Evolutionary conservation across 2,797 vertebrate species (phyloP), one percentile per base, ranked within the genome.

Genomic region (Monodelphis domestica): DNA sequence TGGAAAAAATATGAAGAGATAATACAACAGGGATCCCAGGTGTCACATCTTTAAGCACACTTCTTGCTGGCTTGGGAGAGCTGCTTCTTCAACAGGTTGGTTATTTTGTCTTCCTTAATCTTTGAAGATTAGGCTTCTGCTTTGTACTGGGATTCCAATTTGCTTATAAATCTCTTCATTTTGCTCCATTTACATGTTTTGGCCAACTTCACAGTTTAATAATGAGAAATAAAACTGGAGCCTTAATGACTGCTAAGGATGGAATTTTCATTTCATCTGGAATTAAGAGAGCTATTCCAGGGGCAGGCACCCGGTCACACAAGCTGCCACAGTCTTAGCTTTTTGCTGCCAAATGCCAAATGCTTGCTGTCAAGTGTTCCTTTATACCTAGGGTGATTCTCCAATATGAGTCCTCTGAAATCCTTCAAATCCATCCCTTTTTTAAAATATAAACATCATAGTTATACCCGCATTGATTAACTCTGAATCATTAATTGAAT

Each of bases 131-230:
- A 98, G 96, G 93, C 70, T 91, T 97, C 95, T 95, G 1, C 97
- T 97, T 98, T 98, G 97, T 94, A 97, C 93, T 97, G 96, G 97
- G 95, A 93, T 96, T 98, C 96, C 96, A 97, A 95, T 98, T 98
- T 98, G 94, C 96, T 97, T 94, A 92, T 95, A 98, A 97, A 98
- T 98, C 97, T 98, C 93, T 95, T 97, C 95, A 97, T 98, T 98
- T 98, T 96, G 96, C 95, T 97, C 98, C 97, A 98, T 98, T 98
- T 98, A 98, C 98, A 98, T 98, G 97, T 98, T 98, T 98, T 97
- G 93, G 96, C 98, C 97, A 95, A 97, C 97, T 97, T 97, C 94
- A 98, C 98, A 97, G 97, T 97, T 98, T 98, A 98, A 98, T 98
- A 98, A 98, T 97, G 97, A 98, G 97, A 98, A 98, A 97, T 98